Evolutionary conservation across 2,888 invertebrate species (phyloP).

Genomic region (Eupithecia insigniata): DNA sequence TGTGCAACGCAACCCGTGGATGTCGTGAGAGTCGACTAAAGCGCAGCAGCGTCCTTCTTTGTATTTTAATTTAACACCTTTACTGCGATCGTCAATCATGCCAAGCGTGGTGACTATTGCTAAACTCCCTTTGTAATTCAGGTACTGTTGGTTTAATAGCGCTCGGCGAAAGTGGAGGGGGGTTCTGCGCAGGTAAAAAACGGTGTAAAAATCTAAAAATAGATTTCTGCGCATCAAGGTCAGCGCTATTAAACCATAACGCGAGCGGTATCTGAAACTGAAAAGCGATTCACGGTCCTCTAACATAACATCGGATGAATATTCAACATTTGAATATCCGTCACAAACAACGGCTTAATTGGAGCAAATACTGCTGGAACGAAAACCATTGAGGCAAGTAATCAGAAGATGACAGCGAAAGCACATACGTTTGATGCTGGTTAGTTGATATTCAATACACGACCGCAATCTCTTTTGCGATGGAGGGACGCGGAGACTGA

Average conservation of each 20-base stretch:
- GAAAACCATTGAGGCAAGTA: constrained; percentile 27
- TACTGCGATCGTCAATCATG: neutral
- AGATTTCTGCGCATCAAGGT: too few relatives aligned
- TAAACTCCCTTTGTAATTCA: neutral
- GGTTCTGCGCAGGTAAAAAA: too few relatives aligned
- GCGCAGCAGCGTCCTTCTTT: neutral
- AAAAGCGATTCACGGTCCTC: constrained; percentile 3
- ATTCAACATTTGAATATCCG: constrained; percentile 4
- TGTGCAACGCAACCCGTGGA: too few relatives aligned
- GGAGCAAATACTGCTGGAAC: constrained; percentile 23
- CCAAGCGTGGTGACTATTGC: neutral
- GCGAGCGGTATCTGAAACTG: neutral
- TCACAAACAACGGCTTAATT: constrained; percentile 12
- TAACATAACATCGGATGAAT: constrained; percentile 5
- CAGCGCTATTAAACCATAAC: too few relatives aligned
- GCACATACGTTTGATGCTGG: constrained; percentile 48
- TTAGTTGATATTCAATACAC: constrained; percentile 61
- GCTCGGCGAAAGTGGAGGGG: too few relatives aligned
- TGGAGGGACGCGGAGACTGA: constrained; percentile 54
- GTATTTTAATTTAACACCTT: neutral
- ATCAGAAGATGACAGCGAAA: constrained; percentile 54
- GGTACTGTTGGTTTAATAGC: too few relatives aligned
- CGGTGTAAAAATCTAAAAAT: too few relatives aligned
- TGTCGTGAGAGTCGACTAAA: neutral
- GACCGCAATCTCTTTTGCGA: constrained; percentile 71